Evolutionary conservation across 2,888 invertebrate species (phyloP), one percentile per base, ranked within the genome.

Genomic region (Cataglyphis cursor): DNA sequence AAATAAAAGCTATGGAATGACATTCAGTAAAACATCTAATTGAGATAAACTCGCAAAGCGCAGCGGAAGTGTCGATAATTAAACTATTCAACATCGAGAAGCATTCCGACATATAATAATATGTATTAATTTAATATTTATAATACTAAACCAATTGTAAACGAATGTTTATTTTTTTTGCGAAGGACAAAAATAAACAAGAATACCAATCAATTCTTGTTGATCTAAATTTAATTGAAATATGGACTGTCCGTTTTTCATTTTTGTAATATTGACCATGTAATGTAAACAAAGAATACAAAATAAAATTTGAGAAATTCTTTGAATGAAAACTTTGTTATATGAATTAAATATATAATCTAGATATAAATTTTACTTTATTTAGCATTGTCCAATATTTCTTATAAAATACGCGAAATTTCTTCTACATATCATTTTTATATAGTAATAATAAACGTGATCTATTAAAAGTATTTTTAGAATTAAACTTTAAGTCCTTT

Each of bases 151-250:
- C n/a, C 28, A 4, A 41, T 38, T 54, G 9, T n/a, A 28, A n/a
- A 51, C 31, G 41, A 76, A 57, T 6, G 2, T 68, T 54, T 70
- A 51, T 54, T 35, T 66, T 66, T 48, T 41, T 0, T 35, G 21
- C n/a, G n/a, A 41, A 66, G 38, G 3, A 6, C 4, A 8, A 31
- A 41, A 15, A 51, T 31, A 48, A 51, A 28, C n/a, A 44, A 24
- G 24, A 57, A 6, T 57, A 38, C 41, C 18, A 59, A 57, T 57
- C 68, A 57, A 68, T 78, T 28, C 38, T 66, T 70, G n/a, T 65
- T 28, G 6, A 66, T 31, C 3, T 51, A 9, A 38, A 51, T 57
- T 57, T 31, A 59, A 68, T 59, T 18, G 4, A 57, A 78, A 57
- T 18, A n/a, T 24, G 18, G 68, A 28, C 0, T 15, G 15, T 1